Evolutionary conservation across 92 coral and sea anemone genomes (phyloP).

Genomic region (Pocillopora meandrina): DNA sequence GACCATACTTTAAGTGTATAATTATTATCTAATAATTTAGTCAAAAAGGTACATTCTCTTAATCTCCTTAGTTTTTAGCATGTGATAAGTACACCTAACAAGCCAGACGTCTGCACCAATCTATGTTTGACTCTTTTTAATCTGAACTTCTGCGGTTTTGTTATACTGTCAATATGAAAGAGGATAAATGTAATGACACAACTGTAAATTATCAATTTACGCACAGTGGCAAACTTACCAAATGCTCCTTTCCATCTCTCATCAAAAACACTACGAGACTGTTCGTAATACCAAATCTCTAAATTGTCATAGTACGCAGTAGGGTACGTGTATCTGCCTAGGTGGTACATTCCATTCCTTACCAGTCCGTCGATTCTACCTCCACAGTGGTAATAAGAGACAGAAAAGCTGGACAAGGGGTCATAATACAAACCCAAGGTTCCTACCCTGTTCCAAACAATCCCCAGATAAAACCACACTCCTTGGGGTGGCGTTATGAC

Average conservation of each 20-base stretch:
- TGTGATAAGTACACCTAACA: too few species aligned
- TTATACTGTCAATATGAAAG: too few species aligned
- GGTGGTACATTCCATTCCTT: neutral
- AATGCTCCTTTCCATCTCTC: neutral
- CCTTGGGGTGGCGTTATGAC: neutral
- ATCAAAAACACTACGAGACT: neutral
- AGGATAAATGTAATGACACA: too few species aligned
- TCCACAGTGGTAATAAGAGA: neutral
- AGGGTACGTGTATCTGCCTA: conserved; percentile 27
- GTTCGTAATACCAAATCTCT: conserved; percentile 26
- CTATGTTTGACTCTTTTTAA: too few species aligned
- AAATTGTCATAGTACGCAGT: conserved; percentile 31
- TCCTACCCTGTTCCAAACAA: conserved; percentile 33
- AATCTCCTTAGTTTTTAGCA: too few species aligned
- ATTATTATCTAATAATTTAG: too few species aligned
- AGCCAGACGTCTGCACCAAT: too few species aligned
- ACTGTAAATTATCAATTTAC: too few species aligned
- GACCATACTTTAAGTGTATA: too few species aligned
- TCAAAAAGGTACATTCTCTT: too few species aligned
- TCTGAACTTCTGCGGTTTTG: too few species aligned
- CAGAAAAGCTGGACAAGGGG: neutral
- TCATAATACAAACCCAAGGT: conserved; percentile 2
- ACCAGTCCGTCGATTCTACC: neutral
- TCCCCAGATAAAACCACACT: conserved; percentile 33
- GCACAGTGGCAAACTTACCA: conserved; percentile 1